Percentiles rank a stretch among this genome's conserved stretches.
Conservation (phyloP, 2,797 vertebrate genomes). For the Balearica regulorum region DNA sequence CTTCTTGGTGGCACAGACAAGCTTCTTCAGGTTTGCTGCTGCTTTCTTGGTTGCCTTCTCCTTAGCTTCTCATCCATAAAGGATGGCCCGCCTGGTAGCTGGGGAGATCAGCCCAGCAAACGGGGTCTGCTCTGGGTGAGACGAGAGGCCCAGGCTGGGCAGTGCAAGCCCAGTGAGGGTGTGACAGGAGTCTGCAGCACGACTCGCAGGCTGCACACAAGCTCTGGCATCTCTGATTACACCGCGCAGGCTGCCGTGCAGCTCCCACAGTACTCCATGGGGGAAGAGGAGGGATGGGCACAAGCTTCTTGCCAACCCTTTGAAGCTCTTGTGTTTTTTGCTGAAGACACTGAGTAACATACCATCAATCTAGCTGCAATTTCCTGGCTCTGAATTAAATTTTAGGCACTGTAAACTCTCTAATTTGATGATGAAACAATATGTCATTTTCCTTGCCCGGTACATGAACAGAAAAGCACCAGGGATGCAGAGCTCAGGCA, state of each 20-base stretch:
- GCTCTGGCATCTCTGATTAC: background rate
- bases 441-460: background rate
- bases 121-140: background rate
- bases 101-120: background rate
- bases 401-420: constrained; percentile 16
- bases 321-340: background rate
- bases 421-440: constrained; percentile 42
- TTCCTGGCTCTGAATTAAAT: constrained; percentile 38
- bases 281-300: background rate
- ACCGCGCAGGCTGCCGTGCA: background rate
- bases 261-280: background rate
- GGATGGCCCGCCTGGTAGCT: background rate
- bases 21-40: background rate
- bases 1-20: background rate
- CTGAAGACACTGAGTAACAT: background rate
- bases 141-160: background rate
- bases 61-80: background rate
- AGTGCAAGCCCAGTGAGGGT: background rate
- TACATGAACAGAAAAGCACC: background rate
- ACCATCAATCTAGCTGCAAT: background rate
- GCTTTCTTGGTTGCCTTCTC: background rate
- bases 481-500: background rate
- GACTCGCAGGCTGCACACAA: rapidly evolving
- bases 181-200: background rate
- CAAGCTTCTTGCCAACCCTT: background rate